Percentiles rank a stretch among this genome's conserved stretches.
Conservation (phyloP, 2,113 vertebrate genomes). For the Antigone vipio region DNA sequence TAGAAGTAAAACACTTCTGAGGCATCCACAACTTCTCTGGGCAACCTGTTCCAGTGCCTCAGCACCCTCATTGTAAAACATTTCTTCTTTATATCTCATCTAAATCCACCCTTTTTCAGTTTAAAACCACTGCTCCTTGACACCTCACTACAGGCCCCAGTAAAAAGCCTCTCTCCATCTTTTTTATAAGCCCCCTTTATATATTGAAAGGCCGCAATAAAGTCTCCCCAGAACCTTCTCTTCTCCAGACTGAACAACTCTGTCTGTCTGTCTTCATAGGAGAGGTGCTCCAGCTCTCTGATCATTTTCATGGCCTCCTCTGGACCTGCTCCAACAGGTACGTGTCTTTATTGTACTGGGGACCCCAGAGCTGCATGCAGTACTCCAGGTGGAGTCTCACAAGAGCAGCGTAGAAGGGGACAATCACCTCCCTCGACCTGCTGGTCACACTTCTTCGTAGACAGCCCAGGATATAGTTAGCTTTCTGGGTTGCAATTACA, state of each 20-base stretch:
- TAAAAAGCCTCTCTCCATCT: neutral
- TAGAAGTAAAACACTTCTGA: neutral
- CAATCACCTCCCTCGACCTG: neutral
- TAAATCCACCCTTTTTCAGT: neutral
- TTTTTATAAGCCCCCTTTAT: neutral
- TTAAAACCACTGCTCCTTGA: neutral
- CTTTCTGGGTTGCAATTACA: neutral
- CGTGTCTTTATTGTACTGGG: neutral
- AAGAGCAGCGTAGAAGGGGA: neutral
- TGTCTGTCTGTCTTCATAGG: neutral
- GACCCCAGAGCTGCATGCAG: neutral
- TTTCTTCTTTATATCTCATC: neutral
- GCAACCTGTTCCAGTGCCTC: no score
- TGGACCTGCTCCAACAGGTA: neutral
- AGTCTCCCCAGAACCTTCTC: neutral
- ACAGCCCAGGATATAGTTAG: neutral
- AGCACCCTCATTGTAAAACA: accelerated
- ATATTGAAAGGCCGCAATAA: neutral
- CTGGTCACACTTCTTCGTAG: neutral
- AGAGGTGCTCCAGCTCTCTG: neutral
- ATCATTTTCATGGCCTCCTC: neutral
- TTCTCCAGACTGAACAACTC: neutral
- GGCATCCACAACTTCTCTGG: no score
- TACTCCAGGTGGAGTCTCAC: neutral
- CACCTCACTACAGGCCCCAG: neutral